These are phyloP conservation scores for Ceratoteleas bidentatus DNA, from an alignment of 1,140 invertebrate genomes.

Conservation along the genomic window DNA sequence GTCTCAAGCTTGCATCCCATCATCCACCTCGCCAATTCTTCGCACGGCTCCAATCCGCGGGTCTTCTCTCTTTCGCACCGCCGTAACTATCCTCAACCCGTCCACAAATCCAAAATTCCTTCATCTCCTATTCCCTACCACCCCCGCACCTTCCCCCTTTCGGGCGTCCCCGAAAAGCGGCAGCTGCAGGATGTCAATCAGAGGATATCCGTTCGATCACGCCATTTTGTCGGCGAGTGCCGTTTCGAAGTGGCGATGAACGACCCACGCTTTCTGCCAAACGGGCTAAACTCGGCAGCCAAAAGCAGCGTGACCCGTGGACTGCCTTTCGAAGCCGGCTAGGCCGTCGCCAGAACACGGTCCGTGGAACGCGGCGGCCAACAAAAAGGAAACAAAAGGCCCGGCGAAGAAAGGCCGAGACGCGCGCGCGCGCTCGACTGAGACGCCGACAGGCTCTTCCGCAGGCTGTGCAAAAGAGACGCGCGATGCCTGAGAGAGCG, in stretches of 20 bases:
- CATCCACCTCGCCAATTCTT: too few species aligned
- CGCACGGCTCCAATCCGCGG: too few species aligned
- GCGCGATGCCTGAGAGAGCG: background rate
- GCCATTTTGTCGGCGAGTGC: slow-evolving; percentile 70
- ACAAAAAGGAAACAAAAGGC: slow-evolving; percentile 24
- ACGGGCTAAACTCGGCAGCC: slow-evolving; percentile 51
- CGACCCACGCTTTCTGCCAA: slow-evolving; percentile 62
- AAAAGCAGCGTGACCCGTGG: slow-evolving; percentile 41
- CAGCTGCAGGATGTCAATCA: slow-evolving; percentile 49
- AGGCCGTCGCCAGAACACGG: slow-evolving; percentile 23
- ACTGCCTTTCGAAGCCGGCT: slow-evolving; percentile 39
- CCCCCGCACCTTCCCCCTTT: too few species aligned
- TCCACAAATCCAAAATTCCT: too few species aligned
- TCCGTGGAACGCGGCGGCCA: background rate
- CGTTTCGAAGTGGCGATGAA: slow-evolving; percentile 65
- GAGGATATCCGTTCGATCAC: slow-evolving; percentile 58
- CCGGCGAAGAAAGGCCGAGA: background rate
- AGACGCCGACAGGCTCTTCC: too few species aligned
- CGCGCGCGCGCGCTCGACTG: too few species aligned
- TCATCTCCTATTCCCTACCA: too few species aligned
- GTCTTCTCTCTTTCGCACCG: too few species aligned
- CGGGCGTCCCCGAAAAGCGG: slow-evolving; percentile 4
- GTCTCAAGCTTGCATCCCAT: too few species aligned
- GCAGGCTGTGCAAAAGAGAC: slow-evolving; percentile 1
- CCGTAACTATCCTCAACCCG: too few species aligned